Conservation (phyloP, 1,140 invertebrate species). For the Eubasilissa regina region DNA sequence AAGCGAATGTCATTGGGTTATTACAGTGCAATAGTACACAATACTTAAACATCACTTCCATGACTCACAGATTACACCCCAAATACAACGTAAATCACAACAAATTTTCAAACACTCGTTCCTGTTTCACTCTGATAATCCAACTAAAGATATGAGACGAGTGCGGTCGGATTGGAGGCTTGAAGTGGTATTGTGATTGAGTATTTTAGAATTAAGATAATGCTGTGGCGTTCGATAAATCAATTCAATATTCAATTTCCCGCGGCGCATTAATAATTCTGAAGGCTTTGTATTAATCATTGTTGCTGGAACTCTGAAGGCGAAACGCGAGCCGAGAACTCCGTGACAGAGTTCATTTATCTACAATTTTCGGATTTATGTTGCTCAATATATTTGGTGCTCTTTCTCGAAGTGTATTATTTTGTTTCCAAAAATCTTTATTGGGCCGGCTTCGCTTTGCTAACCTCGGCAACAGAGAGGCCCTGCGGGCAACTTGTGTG, state of each 20-base stretch:
- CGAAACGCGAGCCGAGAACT: constrained; percentile 34
- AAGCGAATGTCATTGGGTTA: constrained; percentile 10
- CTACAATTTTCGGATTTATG: constrained; percentile 38
- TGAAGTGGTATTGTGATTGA: no score
- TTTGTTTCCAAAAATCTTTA: no score
- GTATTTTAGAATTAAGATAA: neutral
- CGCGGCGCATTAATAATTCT: constrained; percentile 50
- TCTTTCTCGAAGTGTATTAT: no score
- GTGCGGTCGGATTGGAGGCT: no score
- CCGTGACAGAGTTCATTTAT: constrained; percentile 33
- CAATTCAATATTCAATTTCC: constrained; percentile 49
- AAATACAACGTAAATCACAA: no score
- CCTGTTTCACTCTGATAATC: no score
- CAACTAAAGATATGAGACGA: no score
- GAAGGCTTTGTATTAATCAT: constrained; percentile 41
- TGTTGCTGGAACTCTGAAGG: constrained; percentile 17
- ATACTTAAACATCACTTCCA: neutral
- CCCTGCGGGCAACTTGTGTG: no score
- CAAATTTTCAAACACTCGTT: no score
- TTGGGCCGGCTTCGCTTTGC: no score
- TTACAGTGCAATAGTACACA: constrained; percentile 12
- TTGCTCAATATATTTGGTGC: constrained; percentile 14
- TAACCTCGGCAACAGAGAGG: no score
- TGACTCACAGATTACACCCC: no score
- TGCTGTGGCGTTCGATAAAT: constrained; percentile 43